phyloP scores from a whole-genome alignment of 2,113 vertebrate species.

The Poeciliopsis turrubarensis region DNA sequence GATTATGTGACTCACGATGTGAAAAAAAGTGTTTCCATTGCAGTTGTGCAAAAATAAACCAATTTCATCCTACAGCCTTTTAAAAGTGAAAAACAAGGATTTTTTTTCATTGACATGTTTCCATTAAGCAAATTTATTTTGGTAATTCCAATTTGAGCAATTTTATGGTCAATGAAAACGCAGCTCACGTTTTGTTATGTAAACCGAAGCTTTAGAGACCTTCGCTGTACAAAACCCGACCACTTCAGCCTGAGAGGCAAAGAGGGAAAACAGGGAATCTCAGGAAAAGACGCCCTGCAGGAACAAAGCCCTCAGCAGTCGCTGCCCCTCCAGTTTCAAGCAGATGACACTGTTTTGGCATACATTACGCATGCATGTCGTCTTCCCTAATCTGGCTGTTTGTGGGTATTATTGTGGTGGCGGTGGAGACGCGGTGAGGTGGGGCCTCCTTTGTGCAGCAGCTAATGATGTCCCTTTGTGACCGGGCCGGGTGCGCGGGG shows the following conservation, averaged over 20 bases:
- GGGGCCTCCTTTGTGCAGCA: constrained; percentile 73
- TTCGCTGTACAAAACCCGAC: background rate
- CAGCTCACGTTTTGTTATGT: background rate
- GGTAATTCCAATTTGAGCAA: too few relatives aligned
- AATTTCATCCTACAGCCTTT: too few relatives aligned
- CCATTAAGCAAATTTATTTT: too few relatives aligned
- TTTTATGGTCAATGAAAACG: too few relatives aligned
- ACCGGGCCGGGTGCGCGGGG: constrained; percentile 67
- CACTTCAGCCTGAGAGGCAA: background rate
- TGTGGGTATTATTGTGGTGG: constrained; percentile 67
- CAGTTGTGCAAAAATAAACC: too few relatives aligned
- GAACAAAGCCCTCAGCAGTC: constrained; percentile 36
- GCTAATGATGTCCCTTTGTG: constrained; percentile 83
- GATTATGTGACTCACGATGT: too few relatives aligned
- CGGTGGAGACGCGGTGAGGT: constrained; percentile 68
- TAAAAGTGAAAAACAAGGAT: too few relatives aligned
- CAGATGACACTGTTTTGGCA: constrained; percentile 71
- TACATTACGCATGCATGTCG: constrained; percentile 73
- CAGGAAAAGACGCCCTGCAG: constrained; percentile 15
- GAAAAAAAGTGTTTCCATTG: too few relatives aligned
- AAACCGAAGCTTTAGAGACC: background rate
- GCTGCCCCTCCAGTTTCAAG: constrained; percentile 38
- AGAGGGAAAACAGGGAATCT: constrained; percentile 1
- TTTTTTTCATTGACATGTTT: too few relatives aligned
- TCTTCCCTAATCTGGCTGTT: constrained; percentile 75